These are phyloP conservation scores for Sarcophaga carnaria DNA, from an alignment of 2,888 invertebrate genomes.

Conservation along the genomic window DNA sequence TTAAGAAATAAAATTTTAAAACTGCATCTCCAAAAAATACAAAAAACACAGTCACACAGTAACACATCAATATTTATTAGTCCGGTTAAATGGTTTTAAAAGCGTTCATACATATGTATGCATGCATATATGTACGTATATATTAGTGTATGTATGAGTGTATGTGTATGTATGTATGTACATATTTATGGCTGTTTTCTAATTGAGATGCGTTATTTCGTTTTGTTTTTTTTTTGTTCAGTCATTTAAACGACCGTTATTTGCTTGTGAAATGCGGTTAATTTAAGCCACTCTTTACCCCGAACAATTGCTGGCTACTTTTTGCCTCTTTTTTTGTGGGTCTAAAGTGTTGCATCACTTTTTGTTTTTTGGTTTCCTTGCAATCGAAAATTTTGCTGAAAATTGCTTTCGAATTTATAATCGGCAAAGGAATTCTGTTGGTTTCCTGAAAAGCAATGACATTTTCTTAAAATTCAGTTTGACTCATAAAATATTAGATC, in stretches of 20 bases:
- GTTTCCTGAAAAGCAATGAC: too few species aligned
- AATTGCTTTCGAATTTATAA: too few species aligned
- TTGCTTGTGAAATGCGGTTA: conserved; percentile 35
- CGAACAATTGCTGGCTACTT: neutral
- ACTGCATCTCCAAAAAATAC: too few species aligned
- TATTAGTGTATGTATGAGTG: neutral
- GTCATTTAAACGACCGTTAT: conserved; percentile 42
- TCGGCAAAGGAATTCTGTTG: too few species aligned
- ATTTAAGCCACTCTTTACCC: conserved; percentile 29
- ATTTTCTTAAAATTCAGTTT: too few species aligned
- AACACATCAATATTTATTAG: conserved; percentile 23
- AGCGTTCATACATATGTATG: neutral
- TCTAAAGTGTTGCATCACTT: conserved; percentile 5
- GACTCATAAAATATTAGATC: too few species aligned
- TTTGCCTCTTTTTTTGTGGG: neutral
- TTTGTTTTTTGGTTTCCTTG: neutral
- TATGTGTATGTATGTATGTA: neutral
- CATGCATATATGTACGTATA: neutral
- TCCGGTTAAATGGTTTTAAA: neutral
- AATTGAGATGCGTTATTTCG: conserved; percentile 61
- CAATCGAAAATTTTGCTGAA: neutral
- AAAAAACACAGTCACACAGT: neutral
- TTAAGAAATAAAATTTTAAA: too few species aligned
- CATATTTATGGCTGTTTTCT: conserved; percentile 40
- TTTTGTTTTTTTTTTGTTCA: neutral